phyloP scores from a whole-genome alignment of 2,113 vertebrate genomes.

The Phalacrocorax carbo region DNA sequence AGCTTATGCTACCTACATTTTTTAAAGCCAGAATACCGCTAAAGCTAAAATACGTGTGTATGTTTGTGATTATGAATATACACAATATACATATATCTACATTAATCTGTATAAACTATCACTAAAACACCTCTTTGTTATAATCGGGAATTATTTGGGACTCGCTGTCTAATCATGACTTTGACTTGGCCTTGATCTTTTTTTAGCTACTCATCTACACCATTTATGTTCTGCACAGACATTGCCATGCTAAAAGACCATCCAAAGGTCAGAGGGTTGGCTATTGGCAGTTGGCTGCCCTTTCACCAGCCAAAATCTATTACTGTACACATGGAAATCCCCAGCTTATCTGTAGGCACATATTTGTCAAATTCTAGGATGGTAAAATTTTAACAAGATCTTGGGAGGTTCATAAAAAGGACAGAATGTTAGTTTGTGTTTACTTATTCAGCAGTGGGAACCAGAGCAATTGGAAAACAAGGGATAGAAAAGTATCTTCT shows the following conservation, averaged over 20 bases:
- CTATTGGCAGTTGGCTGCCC: conserved; percentile 43
- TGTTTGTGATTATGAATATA: background rate
- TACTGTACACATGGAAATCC: conserved; percentile 74
- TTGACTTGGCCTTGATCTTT: conserved; percentile 77
- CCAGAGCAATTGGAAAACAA: background rate
- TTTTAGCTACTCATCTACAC: conserved; percentile 64
- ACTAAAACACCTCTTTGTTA: background rate
- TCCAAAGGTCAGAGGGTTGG: conserved; percentile 75
- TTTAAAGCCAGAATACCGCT: background rate
- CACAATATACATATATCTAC: background rate
- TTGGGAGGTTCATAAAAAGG: background rate
- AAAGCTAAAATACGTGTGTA: background rate
- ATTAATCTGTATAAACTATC: background rate
- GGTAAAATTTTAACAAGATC: background rate
- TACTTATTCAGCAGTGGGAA: background rate
- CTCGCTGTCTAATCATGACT: conserved; percentile 50
- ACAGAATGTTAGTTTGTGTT: background rate
- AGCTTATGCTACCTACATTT: background rate
- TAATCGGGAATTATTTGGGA: conserved; percentile 48
- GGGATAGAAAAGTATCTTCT: background rate
- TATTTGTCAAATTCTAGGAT: background rate
- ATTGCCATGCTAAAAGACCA: conserved; percentile 64
- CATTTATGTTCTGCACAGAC: conserved; percentile 70
- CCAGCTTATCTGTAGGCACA: conserved; percentile 46
- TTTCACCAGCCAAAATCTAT: conserved; percentile 68